phyloP scores from a whole-genome alignment of 2,113 vertebrate genomes.

The Dermatemys mawii region DNA sequence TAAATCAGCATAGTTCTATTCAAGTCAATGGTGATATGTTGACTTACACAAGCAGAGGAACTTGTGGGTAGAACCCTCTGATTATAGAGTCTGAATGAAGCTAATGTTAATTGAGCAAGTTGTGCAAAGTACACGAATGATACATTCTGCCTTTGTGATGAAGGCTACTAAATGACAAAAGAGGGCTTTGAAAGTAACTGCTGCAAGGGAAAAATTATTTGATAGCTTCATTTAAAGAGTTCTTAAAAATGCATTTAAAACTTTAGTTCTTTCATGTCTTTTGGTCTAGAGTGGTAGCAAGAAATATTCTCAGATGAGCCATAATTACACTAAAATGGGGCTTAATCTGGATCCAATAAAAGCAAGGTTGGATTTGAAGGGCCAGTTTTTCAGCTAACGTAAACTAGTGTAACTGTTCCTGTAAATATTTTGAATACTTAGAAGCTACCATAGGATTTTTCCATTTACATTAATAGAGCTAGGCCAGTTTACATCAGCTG shows the following conservation, averaged over 20 bases:
- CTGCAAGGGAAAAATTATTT: background rate
- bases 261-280: background rate
- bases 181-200: background rate
- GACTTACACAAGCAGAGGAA: background rate
- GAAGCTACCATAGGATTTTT: conserved; percentile 10
- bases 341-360: background rate
- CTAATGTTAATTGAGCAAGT: background rate
- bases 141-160: background rate
- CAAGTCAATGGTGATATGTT: background rate
- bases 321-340: conserved; percentile 9
- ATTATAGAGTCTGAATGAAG: conserved; percentile 25
- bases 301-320: conserved; percentile 10
- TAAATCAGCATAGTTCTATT: background rate
- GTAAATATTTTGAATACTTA: background rate
- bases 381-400: conserved; percentile 8
- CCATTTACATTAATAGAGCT: conserved; percentile 36
- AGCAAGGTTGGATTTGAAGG: background rate
- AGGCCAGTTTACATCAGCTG: background rate
- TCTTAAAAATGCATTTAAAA: background rate
- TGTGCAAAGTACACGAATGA: background rate
- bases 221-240: background rate
- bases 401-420: background rate
- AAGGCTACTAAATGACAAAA: background rate
- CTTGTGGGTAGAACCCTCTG: conserved; percentile 9
- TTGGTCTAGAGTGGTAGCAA: background rate